Evolutionary conservation across 2,797 vertebrate genomes (phyloP), one percentile per base, ranked within the genome.

Genomic region (Rhinichthys osculus): DNA sequence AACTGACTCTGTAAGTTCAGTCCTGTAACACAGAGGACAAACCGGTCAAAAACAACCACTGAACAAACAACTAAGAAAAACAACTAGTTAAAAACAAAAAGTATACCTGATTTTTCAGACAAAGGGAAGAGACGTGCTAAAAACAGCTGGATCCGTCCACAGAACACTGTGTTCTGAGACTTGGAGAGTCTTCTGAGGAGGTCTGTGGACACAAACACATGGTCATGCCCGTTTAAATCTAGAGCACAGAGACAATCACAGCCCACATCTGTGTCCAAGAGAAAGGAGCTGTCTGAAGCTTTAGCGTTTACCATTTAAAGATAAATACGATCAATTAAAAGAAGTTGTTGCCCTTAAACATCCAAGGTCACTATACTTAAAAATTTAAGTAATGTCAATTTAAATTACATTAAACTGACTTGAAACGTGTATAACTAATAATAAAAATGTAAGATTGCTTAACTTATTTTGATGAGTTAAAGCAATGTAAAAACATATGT

Each of bases 1-100:
- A 99, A 99, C 66, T 99, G 98, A 92, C 98, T 99, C 93, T 99
- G 98, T 62, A 99, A 95, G 88, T 99, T 99, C 86, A 99, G 96
- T 70, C 98, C 98, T 99, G 86, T 77, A 27, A 78, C 85, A 92
- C 85, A 92, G 91, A 23, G 40, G 35, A 1, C 21, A 6, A 76
- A 78, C 27, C 11, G 21, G 16, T 21, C 23, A 85, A 71, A 1
- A 69, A 72, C 73, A 40, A 73, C 2, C 69, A 50, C 5, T n/a
- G 19, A 77, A 21, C 23, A 30, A 30, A 47, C 21, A 50, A 81
- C n/a, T 4, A n/a, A 33, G 1, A 19, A 16, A 50, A 19, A 70
- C 6, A 17, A 21, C 3, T 10, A 47, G 27, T 83, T 27, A 54
- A 35, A 27, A 44, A 42, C 50, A 11, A 35, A 54, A 54, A 40